Base-by-base conservation (phyloP, 2,113 vertebrate species). In the Callipepla squamata region DNA sequence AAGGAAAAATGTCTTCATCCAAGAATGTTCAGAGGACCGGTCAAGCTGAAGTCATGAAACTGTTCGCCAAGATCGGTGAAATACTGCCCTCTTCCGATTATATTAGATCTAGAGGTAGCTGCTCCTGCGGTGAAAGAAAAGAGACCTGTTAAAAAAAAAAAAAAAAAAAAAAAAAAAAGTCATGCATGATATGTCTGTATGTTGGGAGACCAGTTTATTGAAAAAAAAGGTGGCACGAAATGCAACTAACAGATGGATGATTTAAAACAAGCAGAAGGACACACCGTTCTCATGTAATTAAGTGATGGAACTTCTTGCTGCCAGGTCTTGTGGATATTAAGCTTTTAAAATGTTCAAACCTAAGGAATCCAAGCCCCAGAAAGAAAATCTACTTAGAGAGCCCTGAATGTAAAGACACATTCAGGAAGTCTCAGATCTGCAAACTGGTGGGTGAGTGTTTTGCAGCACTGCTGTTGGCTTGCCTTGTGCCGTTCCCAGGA, bases 11-110 rank as follows among this genome's bases (percentile, higher is more conserved):
- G 2, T 30, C 20, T 74, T 74, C 16, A 12, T 21, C 14, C 34
- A 28, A 55, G 15, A 47, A 48, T 25, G 23, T 62, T 68, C n/a
- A 34, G 47, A 30, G 19, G 9, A 8, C 20, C n/a, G 47, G 55
- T 42, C 45, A 55, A 55, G 28, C n/a, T 25, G 10, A 25, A 47
- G 9, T 13, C 20, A 12, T 57, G 25, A 48, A 63, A 19, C 47
- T 36, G 2, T 21, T 55, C n/a, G 19, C 55, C 55, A 89, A 96
- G 95, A 83, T 83, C 85, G 85, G 32, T 92, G 53, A 89, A 95
- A 93, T 34, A 90, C 75, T 95, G 96, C 95, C 95, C 94, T 90
- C 96, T 95, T 87, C 85, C 83, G 97, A 90, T 62, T 53, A 40
- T 58, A 51, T 62, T 58, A 53, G 4, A 44, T 48, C 62, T 57